Evolutionary conservation across 1,140 invertebrate genomes (phyloP).

Genomic region (Diplogasteroides magnus): DNA sequence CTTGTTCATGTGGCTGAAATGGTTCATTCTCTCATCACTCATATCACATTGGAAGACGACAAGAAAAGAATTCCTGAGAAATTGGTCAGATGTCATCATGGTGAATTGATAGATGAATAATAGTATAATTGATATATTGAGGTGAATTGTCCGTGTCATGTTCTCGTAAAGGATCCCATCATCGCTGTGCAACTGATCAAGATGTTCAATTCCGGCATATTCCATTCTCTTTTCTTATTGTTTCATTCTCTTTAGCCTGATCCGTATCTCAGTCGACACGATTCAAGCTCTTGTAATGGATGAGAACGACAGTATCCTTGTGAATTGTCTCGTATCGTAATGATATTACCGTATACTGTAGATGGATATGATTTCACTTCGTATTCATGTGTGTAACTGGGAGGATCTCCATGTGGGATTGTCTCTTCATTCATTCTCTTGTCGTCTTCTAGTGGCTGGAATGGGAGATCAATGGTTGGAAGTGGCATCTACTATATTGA

Average conservation of each 20-base stretch:
- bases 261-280: conserved; percentile 79
- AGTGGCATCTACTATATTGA: not conserved
- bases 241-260: not conserved
- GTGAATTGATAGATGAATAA: not conserved
- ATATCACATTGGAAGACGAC: conserved; percentile 82
- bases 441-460: not conserved
- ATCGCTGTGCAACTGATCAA: no score
- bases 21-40: conserved; percentile 78
- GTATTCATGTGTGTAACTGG: not conserved
- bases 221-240: no score
- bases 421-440: not conserved
- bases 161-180: no score
- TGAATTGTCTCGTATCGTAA: conserved; percentile 6
- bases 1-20: conserved; percentile 78
- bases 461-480: not conserved
- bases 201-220: no score
- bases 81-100: conserved; percentile 75
- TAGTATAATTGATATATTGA: no score
- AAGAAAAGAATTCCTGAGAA: conserved; percentile 71
- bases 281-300: conserved; percentile 86
- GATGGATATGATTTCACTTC: not conserved
- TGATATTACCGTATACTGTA: no score
- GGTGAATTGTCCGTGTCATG: no score
- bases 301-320: conserved; percentile 64
- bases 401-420: not conserved